Evolutionary conservation across 2,797 vertebrate species (phyloP), one percentile per base, ranked within the genome.

Genomic region (Galaxias olidus): DNA sequence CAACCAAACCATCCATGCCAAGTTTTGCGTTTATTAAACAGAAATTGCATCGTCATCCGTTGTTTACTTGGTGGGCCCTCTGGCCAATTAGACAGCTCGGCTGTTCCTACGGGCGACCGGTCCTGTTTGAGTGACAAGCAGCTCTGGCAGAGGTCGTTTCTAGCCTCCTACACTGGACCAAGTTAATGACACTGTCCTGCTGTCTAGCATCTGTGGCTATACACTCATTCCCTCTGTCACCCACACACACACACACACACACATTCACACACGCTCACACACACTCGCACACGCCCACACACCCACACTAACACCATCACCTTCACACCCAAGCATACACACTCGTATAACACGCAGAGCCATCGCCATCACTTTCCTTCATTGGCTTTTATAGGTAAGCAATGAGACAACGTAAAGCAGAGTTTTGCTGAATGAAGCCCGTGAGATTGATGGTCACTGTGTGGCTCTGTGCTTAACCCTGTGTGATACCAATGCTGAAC

Each of bases 161-260:
- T 69, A 52, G 69, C 65, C 63, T 67, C 72, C 72, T 74, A 71
- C 74, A 49, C 61, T 72, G 71, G 75, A 80, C 65, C 59, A 18
- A 63, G 81, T 78, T 88, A 89, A 89, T 84, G 83, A 86, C 83
- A 81, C 79, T 63, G 74, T 81, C 81, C 83, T 20, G 63, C 79
- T 75, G 80, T 78, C 73, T 60, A 81, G 84, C 84, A 87, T 83
- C 87, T 87, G 85, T 61, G 84, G 78, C 82, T 74, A 59, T 15
- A 59, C 43, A 48, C 58, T 11, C 44, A 13, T 14, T 18, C 17
- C 17, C 40, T 12, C 18, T 50, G 10, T 40, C 8, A 49, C 41
- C 44, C 44, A 42, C 13, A 18, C 44, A 17, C 49, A 48, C 49
- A 54, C 42, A 14, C 47, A 64, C 41, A 40, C 61, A 48, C 61